Evolutionary conservation across 2,888 invertebrate genomes (phyloP).

Genomic region (Gari tellinella): DNA sequence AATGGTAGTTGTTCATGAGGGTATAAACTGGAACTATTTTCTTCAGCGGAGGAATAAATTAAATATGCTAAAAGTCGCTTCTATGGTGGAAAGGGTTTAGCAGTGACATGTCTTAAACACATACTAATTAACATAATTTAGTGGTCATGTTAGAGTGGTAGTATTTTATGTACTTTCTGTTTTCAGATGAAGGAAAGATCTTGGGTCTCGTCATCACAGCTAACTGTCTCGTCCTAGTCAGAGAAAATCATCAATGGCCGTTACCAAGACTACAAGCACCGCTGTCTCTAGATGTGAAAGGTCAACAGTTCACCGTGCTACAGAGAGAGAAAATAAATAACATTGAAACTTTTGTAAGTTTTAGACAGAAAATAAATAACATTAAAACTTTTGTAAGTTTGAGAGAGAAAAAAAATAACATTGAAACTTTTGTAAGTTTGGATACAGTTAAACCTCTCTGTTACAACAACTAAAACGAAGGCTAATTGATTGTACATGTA

Average conservation of each 20-base stretch:
- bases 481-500: no score
- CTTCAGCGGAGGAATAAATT: no score
- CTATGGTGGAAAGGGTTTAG: no score
- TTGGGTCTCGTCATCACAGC: conserved; percentile 67
- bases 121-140: no score
- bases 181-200: conserved; percentile 13
- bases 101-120: no score
- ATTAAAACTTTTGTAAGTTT: conserved; percentile 78
- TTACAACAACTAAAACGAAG: no score
- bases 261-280: conserved; percentile 76
- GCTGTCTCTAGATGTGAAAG: conserved; percentile 66
- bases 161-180: neutral
- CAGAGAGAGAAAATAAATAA: conserved; percentile 78
- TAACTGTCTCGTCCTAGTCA: conserved; percentile 68
- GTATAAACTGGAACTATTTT: no score
- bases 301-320: conserved; percentile 74
- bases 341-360: conserved; percentile 77
- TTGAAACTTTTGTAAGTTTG: conserved; percentile 78
- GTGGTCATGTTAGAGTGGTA: no score
- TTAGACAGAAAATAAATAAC: conserved; percentile 77
- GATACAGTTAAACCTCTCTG: no score
- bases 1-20: no score
- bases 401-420: conserved; percentile 77
- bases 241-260: conserved; percentile 79
- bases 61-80: no score